phyloP scores from a whole-genome alignment of 53 echinoderm and acorn worm genomes.

The Luidia sarsii region DNA sequence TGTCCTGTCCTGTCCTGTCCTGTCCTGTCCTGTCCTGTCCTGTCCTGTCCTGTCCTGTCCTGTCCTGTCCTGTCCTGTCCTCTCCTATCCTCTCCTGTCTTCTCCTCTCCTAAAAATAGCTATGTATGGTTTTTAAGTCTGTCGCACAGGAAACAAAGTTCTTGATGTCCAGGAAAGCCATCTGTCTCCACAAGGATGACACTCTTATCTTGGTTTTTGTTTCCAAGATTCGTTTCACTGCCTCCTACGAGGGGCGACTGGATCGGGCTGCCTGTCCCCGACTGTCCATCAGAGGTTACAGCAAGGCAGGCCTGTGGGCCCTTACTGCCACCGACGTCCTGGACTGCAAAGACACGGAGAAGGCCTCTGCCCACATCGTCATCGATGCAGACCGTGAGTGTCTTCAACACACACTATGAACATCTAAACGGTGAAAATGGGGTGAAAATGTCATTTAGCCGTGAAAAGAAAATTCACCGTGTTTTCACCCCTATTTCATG shows the following conservation, averaged over 20 bases:
- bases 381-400: slow-evolving; percentile 53
- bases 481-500: too few species aligned
- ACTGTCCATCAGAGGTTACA: slow-evolving; percentile 39
- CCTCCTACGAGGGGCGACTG: not conserved
- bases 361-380: slow-evolving; percentile 26
- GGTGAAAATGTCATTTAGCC: too few species aligned
- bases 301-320: slow-evolving; percentile 58
- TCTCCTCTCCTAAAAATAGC: too few species aligned
- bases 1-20: too few species aligned
- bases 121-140: too few species aligned
- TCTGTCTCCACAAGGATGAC: not conserved
- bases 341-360: slow-evolving; percentile 31
- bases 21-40: too few species aligned
- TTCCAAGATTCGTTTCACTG: slow-evolving; percentile 17
- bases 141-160: not conserved
- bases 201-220: not conserved
- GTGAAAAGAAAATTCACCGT: too few species aligned
- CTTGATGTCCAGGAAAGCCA: not conserved
- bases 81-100: too few species aligned
- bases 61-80: too few species aligned
- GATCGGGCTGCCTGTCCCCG: slow-evolving; percentile 14
- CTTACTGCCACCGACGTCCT: slow-evolving; percentile 25
- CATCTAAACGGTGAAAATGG: too few species aligned
- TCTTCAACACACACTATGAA: too few species aligned
- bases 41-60: too few species aligned